Base-by-base conservation (phyloP, 2,797 vertebrate species). In the Trachops cirrhosus region DNA sequence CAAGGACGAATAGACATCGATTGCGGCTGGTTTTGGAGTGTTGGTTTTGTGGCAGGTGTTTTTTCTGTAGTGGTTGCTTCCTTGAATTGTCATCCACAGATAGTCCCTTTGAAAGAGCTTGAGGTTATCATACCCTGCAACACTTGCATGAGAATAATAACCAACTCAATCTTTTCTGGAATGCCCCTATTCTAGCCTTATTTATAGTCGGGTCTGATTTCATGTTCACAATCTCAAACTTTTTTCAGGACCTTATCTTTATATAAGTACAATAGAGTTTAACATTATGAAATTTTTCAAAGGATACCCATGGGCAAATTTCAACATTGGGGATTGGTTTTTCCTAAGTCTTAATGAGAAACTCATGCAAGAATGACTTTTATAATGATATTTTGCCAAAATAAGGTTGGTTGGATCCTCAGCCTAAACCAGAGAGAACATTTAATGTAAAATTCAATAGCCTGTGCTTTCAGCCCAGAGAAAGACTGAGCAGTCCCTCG, bases 261-360 rank as follows among this genome's bases (percentile, higher is more conserved):
- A 97, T 96, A 97, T 96, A 95, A 2, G 0, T 74, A 80, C 37
- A 93, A 89, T 95, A 96, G 67, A 97, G 83, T 88, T 75, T 93
- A 94, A 97, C 96, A 96, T 94, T 78, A 98, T 97, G 89, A 97
- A 85, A 67, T 97, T 80, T 82, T 97, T 97, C 57, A 97, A 95
- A 95, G 96, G 92, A 97, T 96, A 89, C 78, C 97, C 84, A 91
- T 93, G 96, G 98, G 93, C 77, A 93, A 95, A 84, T 86, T 84
- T 34, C 50, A 57, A 0, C 12, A 80, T 70, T 95, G 87, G 87
- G 83, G 93, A 97, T 94, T 91, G 91, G 54, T 93, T 89, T 93
- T 87, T 9, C 93, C 96, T 96, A 96, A 91, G 95, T 97, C 98
- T 97, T 97, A 97, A 98, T 95, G 70, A 54, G 77, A 93, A 93